Evolutionary conservation across 2,888 invertebrate genomes (phyloP), one percentile per base, ranked within the genome.

Genomic region (Eupithecia abbreviata): DNA sequence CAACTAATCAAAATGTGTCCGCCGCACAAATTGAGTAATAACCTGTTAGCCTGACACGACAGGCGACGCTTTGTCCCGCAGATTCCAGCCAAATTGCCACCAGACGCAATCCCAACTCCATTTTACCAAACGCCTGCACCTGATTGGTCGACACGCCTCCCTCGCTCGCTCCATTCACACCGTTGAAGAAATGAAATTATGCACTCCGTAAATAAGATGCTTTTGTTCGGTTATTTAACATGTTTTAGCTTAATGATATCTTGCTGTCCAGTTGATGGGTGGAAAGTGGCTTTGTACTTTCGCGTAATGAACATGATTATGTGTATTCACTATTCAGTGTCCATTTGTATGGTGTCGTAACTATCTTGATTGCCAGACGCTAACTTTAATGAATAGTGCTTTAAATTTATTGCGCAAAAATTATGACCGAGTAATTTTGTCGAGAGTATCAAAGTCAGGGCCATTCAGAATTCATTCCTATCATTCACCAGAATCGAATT

Each of bases 1-100:
- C 86, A 89, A 89, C 91, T 92, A 92, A 93, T 93, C 92, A 91
- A 87, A 91, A 91, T 87, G 91, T 92, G 92, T 93, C 93, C 84
- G 88, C 89, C 90, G 90, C 92, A 91, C 91, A 90, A 91, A 93
- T 93, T 92, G 92, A 91, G 91, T 94, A 94, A 94, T 91, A 92
- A 92, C 91, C 90, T 92, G 93, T 92, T 92, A 92, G 89, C 88
- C 87, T 89, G 81, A 86, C 85, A 62, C 81, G 80, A 84, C 85
- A 81, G 84, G 84, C 81, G 87, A 86, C 90, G 85, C 91, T 91
- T 94, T 94, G 94, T 94, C 86, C 88, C 87, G 86, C 90, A 94
- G 93, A 93, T 93, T 94, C 93, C 74, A 90, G 89, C 90, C 91
- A 94, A 93, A 94, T 93, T 94, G 93, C 87, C 90, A 91, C 87